Base-by-base conservation (phyloP, 1,140 invertebrate species). In the Magallana ariakensis region DNA sequence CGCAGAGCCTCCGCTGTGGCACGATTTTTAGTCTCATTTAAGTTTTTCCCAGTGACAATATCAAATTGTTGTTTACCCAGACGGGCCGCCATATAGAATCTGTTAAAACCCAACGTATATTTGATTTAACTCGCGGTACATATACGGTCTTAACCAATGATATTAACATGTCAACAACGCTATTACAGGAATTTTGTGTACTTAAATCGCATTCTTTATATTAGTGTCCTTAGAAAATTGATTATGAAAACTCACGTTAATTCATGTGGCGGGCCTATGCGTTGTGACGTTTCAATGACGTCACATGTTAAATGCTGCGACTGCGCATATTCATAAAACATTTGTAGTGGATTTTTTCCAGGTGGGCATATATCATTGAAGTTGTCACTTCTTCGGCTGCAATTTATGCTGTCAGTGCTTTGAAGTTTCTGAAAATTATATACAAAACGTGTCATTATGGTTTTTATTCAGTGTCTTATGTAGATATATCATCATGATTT, bases 321-420 rank as follows among this genome's bases (percentile, higher is more conserved):
- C 66, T 75, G 66, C 10, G 66, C 66, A 26, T 26, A 75, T 22
- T 75, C 66, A 10, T 75, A 13, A 33, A 75, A 75, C 22, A 75
- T 10, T 75, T 75, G 56, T 15, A 82, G 53, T 15, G 53, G 80
- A 82, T 55, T 57, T 56, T 82, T 82, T 2, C 56, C 46, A 11
- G 80, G 46, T 19, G 80, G 56, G 83, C 53, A 89, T 19, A 60
- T 85, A 15, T 46, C 53, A 26, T 5, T 58, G n/a, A 58, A 83
- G 86, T 33, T 22, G 82, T 57, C 66, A 10, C 13, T 75, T 57
- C 54, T 55, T 6, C 5, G 46, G 8, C 10, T 82, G 9, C 19
- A 19, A 5, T 46, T 46, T 46, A 3, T 82, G 13, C 80, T 53
- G 46, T n/a, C 80, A 81, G 5, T 46, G 5, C 33, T 46, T 5